Evolutionary conservation across 1,140 invertebrate genomes (phyloP).

Genomic region (Diachasma alloeum): DNA sequence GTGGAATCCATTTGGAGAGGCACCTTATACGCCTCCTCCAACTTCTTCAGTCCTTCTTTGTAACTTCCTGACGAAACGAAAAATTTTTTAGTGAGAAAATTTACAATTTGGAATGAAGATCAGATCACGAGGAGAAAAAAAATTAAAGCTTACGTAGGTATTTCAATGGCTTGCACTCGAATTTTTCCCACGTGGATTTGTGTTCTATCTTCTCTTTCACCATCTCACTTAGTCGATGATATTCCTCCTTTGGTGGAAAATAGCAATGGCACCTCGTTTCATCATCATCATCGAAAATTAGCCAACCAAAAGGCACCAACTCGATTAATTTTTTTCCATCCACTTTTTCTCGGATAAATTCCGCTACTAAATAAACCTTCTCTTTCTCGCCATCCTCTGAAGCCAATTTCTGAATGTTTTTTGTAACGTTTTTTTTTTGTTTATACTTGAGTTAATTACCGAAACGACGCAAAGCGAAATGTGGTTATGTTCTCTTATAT

Average conservation of each 20-base stretch:
- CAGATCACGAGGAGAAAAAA: background rate
- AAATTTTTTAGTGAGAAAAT: too few relatives aligned
- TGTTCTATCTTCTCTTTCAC: background rate
- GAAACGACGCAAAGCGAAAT: too few relatives aligned
- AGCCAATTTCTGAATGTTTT: too few relatives aligned
- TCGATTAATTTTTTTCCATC: background rate
- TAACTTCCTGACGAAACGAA: too few relatives aligned
- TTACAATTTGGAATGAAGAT: too few relatives aligned
- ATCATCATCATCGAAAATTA: background rate
- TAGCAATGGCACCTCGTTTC: background rate
- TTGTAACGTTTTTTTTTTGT: too few relatives aligned
- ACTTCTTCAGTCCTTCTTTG: background rate
- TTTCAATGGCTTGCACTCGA: background rate
- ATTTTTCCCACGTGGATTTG: background rate
- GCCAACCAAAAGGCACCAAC: background rate
- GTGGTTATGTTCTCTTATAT: too few relatives aligned
- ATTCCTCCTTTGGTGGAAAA: background rate
- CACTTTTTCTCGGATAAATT: background rate
- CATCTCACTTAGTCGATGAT: background rate
- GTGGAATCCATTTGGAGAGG: background rate
- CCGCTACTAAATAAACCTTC: too few relatives aligned
- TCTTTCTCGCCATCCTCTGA: too few relatives aligned
- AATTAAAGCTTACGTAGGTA: background rate
- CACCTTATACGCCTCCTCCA: background rate
- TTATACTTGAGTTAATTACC: too few relatives aligned